A percentile compares a stretch with the other conserved stretches of the same genome.
Evolutionary conservation across 2,113 vertebrate species (phyloP).

Genomic region (Corydoras maculifer): DNA sequence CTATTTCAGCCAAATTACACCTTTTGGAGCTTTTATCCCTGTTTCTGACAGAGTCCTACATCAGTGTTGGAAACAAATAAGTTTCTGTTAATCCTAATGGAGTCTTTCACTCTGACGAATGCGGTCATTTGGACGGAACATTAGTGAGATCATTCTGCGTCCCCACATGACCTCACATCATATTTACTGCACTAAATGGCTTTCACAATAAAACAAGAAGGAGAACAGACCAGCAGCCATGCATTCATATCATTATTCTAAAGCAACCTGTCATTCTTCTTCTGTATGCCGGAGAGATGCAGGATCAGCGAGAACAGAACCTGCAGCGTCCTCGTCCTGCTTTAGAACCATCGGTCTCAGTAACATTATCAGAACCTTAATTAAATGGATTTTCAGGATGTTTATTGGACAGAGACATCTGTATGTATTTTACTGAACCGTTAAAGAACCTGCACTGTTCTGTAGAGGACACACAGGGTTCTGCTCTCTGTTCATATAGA

Average conservation of each 20-base stretch:
- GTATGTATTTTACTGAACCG: no score
- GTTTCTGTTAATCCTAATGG: not conserved
- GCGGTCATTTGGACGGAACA: not conserved
- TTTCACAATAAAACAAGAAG: not conserved
- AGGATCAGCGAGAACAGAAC: no score
- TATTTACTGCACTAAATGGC: not conserved
- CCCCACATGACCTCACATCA: not conserved
- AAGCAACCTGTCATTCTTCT: not conserved
- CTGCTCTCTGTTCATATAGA: no score
- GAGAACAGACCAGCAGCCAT: not conserved
- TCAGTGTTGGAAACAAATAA: not conserved
- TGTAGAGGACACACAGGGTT: no score
- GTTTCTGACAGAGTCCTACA: not conserved
- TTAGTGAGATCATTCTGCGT: not conserved
- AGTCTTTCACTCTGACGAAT: not conserved
- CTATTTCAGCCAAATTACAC: not conserved
- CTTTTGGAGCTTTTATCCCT: not conserved
- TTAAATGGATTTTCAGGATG: no score
- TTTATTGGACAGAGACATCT: no score
- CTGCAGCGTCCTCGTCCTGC: no score
- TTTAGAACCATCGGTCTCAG: no score
- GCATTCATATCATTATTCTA: not conserved
- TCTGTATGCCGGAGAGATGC: not conserved
- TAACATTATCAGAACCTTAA: no score
- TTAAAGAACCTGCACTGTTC: no score